Evolutionary conservation across 1,140 invertebrate genomes (phyloP), one percentile per base, ranked within the genome.

Genomic region (Rhagoletis zephyria): DNA sequence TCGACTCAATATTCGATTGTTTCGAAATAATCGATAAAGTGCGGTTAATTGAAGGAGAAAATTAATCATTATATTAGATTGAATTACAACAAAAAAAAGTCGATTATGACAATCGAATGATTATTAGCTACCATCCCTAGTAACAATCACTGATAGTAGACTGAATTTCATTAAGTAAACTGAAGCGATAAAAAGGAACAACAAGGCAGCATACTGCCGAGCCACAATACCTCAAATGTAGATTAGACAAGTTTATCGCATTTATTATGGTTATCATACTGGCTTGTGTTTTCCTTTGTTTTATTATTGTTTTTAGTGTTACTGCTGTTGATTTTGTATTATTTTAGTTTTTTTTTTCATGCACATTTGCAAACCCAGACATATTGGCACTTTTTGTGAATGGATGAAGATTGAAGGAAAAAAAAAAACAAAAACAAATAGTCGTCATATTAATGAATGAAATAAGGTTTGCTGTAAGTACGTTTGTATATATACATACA

Each of bases 301-400:
- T 81, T 81, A 19, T 51, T 56, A 19, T 81, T 81, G 48, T 81
- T 81, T 81, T 56, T n/a, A 56, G 48, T 81, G n/a, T 81, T 56
- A 56, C 48, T 48, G 48, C 30, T 81, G 74, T 81, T 81, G 42
- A 10, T 81, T 81, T 59, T 81, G 16, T 77, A 16, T 9, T 63
- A 63, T 9, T 56, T 81, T 56, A 10, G 30, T 51, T n/a, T 51
- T 56, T 19, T 81, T 81, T 81, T 19, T n/a, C 74, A 81, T 12
- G 45, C n/a, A 48, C 42, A 45, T 70, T 70, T 70, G 67, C 67
- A 45, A 40, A 5, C 67, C 7, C 48, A 81, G 74, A 81, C 74
- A 81, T 59, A 81, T 81, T 81, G 48, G 74, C 74, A 81, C 74
- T 51, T 81, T 81, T 81, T 77, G 74, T 81, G 74, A 81, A 81